Evolutionary conservation across 2,888 invertebrate species (phyloP).

Genomic region (Pyrrhosoma nymphula): DNA sequence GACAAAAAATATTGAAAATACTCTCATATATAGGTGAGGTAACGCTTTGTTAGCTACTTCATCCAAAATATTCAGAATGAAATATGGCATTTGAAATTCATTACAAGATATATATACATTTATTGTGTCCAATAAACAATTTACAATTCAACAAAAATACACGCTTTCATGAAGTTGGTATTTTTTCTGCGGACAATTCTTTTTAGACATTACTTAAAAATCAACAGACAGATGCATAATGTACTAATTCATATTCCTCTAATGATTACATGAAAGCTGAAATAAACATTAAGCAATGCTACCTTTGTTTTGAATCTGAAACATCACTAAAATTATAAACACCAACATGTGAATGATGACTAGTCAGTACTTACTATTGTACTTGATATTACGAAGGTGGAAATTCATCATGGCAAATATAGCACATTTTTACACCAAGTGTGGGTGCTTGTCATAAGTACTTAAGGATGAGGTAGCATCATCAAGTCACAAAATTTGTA

Average conservation of each 20-base stretch:
- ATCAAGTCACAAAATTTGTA: slow-evolving; percentile 50
- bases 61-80: background rate
- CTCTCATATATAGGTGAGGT: background rate
- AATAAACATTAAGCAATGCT: background rate
- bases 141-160: slow-evolving; percentile 26
- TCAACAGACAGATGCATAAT: background rate
- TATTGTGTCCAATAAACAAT: slow-evolving; percentile 31
- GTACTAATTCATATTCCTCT: background rate
- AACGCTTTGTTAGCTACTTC: background rate
- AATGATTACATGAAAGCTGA: background rate
- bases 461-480: slow-evolving; percentile 56
- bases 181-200: background rate
- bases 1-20: background rate
- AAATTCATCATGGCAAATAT: background rate
- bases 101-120: slow-evolving; percentile 22
- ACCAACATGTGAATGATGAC: background rate
- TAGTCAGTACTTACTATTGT: background rate
- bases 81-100: background rate
- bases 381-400: background rate
- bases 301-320: background rate
- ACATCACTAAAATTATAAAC: background rate
- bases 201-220: background rate
- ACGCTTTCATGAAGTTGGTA: background rate
- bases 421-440: background rate
- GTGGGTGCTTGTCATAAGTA: slow-evolving; percentile 14